Conservation (phyloP, 2,113 vertebrate species). For the Tiliqua scincoides region DNA sequence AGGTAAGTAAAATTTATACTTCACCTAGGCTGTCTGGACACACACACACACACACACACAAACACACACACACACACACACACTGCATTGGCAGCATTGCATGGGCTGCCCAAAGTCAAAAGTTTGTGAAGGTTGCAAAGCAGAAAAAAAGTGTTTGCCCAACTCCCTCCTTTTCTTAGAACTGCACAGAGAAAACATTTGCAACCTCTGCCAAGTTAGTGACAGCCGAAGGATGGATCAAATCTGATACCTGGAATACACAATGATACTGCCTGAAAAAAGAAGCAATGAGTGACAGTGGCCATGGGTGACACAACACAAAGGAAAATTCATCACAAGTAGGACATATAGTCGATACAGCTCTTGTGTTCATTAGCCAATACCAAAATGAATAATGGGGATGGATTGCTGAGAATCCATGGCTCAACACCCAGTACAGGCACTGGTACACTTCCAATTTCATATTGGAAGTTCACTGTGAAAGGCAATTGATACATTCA, state of each 20-base stretch:
- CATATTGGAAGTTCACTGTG: neutral
- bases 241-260: constrained; percentile 35
- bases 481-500: neutral
- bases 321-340: constrained; percentile 30
- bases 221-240: constrained; percentile 58
- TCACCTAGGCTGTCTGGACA: too few species aligned
- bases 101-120: too few species aligned
- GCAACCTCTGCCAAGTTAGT: constrained; percentile 19
- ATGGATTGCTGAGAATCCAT: neutral
- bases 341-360: constrained; percentile 1
- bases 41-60: too few species aligned
- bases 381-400: neutral
- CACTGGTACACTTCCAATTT: neutral
- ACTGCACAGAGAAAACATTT: neutral
- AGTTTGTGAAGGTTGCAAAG: too few species aligned
- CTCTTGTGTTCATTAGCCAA: neutral
- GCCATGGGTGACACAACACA: neutral
- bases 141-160: neutral
- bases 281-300: constrained; percentile 42
- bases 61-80: too few species aligned
- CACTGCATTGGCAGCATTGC: too few species aligned
- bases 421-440: neutral
- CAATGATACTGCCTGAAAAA: constrained; percentile 23
- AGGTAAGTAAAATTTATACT: too few species aligned
- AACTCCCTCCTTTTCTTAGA: constrained; percentile 14